Evolutionary conservation across 23 tunicate genomes (phyloP), one percentile per base, ranked within the genome.

Genomic region (Ascidia mentula): DNA sequence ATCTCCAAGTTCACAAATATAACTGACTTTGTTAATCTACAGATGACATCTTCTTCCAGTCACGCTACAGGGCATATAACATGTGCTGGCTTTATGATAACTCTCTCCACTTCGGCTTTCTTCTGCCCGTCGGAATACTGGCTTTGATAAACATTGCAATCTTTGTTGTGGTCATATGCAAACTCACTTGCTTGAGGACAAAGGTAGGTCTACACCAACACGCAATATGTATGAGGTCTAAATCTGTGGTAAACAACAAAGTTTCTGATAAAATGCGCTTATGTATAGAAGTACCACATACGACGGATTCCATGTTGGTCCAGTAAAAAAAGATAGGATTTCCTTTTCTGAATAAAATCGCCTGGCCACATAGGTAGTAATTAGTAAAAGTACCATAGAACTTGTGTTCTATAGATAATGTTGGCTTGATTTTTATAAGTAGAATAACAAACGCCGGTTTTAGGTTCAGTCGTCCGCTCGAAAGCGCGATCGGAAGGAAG

Each of bases 51-150:
- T 82, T 37, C 39, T 73, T 73, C 26, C 45, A 42, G 46, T 73
- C 86, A 36, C 13, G 24, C 31, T 82, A 82, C 39, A 60, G 78
- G 8, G 79, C 79, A 4, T 33, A 46, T 5, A 70, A 70, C 33
- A 73, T 73, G 72, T 82, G 86, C 38, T 82, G 86, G 86, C 31
- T 82, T 0, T 40, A 45, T 40, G 78, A 69, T 13, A 70, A 75
- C 18, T 73, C 86, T 6, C 72, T 82, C 40, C 35, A 73, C 33
- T 82, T 40, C 69, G 86, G 79, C 22, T 82, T 82, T 59, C 72
- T 82, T 31, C 32, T 82, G 45, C 86, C 86, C 9, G 34, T 82
- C 46, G 86, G 86, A 20, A 46, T 82, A 34, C 5, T 73, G 42
- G 69, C 72, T 7, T 0, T 73, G 9, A 45, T 72, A 59, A 82